Evolutionary conservation across 2,797 vertebrate genomes (phyloP).

Genomic region (Rhinoraja longicauda): DNA sequence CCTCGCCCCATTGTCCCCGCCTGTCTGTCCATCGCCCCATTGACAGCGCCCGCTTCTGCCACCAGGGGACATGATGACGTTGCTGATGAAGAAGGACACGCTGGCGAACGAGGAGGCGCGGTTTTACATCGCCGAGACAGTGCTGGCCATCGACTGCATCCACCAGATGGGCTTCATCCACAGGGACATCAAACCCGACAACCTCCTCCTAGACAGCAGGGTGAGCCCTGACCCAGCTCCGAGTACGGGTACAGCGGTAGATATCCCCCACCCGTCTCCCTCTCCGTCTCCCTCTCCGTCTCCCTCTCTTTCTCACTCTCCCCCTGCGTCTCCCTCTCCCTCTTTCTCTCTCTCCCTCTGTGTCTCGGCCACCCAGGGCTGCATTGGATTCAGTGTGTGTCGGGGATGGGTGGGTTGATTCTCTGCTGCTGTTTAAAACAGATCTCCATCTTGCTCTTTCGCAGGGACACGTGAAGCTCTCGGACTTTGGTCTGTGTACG

Average conservation of each 20-base stretch:
- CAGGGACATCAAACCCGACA: constrained; percentile 95
- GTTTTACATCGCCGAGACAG: constrained; percentile 96
- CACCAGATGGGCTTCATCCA: constrained; percentile 97
- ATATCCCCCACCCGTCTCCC: too few species aligned
- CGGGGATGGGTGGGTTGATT: too few species aligned
- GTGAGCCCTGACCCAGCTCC: constrained; percentile 48
- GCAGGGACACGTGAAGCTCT: constrained; percentile 94
- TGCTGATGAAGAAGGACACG: constrained; percentile 80
- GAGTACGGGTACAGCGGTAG: too few species aligned
- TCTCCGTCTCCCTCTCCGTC: too few species aligned
- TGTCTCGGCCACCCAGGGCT: not conserved
- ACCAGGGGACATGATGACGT: constrained; percentile 95
- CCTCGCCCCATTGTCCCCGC: too few species aligned
- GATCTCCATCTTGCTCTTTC: constrained; percentile 37
- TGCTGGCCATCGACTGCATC: constrained; percentile 94
- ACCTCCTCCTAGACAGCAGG: constrained; percentile 87
- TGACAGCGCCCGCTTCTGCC: too few species aligned
- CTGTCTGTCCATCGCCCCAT: too few species aligned
- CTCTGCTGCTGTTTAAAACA: not conserved
- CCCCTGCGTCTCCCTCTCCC: too few species aligned
- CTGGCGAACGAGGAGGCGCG: constrained; percentile 92
- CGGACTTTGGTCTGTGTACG: constrained; percentile 94
- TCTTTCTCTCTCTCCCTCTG: too few species aligned
- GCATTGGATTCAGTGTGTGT: not conserved
- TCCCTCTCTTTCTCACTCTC: too few species aligned